These are phyloP conservation scores for Tetramorium bicarinatum DNA, from an alignment of 2,888 invertebrate species.

Conservation along the genomic window DNA sequence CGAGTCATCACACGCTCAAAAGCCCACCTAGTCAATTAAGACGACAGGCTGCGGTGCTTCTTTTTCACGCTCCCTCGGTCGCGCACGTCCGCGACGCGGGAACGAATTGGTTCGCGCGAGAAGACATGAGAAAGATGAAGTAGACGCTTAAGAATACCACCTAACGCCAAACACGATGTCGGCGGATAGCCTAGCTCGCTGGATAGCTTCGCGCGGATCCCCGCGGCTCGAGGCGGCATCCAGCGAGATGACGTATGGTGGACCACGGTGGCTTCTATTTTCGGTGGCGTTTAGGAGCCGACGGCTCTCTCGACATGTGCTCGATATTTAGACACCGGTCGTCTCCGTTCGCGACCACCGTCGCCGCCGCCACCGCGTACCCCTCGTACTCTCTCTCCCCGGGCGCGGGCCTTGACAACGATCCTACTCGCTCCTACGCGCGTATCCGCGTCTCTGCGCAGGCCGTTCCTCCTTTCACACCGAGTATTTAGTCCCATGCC, in stretches of 20 bases:
- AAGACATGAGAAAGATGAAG: slow-evolving; percentile 41
- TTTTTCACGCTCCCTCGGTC: slow-evolving; percentile 24
- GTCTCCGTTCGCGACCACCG: slow-evolving; percentile 59
- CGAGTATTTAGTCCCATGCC: slow-evolving; percentile 76
- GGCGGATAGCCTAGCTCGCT: not conserved
- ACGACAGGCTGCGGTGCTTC: slow-evolving; percentile 58
- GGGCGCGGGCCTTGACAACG: slow-evolving; percentile 19
- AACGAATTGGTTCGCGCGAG: slow-evolving; percentile 48
- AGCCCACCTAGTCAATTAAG: slow-evolving; percentile 68
- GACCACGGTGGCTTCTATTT: slow-evolving; percentile 81
- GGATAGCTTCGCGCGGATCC: slow-evolving; percentile 41
- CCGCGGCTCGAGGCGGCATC: slow-evolving; percentile 50
- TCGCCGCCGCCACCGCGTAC: slow-evolving; percentile 24
- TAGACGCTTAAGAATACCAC: slow-evolving; percentile 50
- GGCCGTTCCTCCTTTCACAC: slow-evolving; percentile 42
- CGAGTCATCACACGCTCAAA: slow-evolving; percentile 66
- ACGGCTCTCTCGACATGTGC: slow-evolving; percentile 79
- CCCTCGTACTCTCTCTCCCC: not conserved
- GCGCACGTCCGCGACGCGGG: slow-evolving; percentile 24
- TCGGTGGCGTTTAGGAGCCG: slow-evolving; percentile 79
- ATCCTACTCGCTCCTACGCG: slow-evolving; percentile 36
- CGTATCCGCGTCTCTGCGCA: slow-evolving; percentile 30
- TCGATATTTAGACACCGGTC: slow-evolving; percentile 82
- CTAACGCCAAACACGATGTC: slow-evolving; percentile 49
- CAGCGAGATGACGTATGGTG: slow-evolving; percentile 83